Conservation (phyloP, 1,140 invertebrate genomes). For the Platorchestia sp. region DNA sequence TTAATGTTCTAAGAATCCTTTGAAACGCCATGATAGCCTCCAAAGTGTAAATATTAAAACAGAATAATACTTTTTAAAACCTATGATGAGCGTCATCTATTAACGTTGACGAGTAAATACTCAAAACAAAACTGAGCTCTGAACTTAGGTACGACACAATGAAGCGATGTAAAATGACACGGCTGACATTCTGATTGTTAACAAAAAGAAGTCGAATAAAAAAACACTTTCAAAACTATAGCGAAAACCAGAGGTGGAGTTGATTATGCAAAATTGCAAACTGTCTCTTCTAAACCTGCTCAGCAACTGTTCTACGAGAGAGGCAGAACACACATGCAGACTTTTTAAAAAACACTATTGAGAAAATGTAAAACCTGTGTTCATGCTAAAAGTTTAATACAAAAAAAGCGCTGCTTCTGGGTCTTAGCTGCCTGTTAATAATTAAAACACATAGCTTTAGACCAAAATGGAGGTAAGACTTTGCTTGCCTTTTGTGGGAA, state of each 20-base stretch:
- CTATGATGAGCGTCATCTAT: no score
- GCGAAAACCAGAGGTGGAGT: background rate
- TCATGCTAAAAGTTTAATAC: background rate
- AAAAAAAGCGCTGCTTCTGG: background rate
- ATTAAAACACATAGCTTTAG: background rate
- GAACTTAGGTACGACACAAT: no score
- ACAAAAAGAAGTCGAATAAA: background rate
- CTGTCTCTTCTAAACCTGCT: background rate
- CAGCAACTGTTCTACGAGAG: background rate
- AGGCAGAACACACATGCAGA: background rate
- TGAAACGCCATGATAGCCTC: no score
- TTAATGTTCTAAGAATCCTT: no score
- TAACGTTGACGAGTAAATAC: no score
- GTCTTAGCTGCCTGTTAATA: background rate
- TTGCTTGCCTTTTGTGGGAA: background rate
- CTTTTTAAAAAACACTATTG: background rate
- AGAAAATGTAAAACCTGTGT: background rate
- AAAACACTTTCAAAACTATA: background rate
- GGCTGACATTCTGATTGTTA: background rate
- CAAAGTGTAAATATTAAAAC: no score
- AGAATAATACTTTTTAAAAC: no score
- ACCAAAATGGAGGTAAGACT: background rate
- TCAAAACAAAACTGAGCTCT: no score
- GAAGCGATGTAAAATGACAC: no score
- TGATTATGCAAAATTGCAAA: background rate